A percentile compares a stretch with the other conserved stretches of the same genome.
Conservation (phyloP, 1,140 invertebrate species). For the Papilio polyxenes region DNA sequence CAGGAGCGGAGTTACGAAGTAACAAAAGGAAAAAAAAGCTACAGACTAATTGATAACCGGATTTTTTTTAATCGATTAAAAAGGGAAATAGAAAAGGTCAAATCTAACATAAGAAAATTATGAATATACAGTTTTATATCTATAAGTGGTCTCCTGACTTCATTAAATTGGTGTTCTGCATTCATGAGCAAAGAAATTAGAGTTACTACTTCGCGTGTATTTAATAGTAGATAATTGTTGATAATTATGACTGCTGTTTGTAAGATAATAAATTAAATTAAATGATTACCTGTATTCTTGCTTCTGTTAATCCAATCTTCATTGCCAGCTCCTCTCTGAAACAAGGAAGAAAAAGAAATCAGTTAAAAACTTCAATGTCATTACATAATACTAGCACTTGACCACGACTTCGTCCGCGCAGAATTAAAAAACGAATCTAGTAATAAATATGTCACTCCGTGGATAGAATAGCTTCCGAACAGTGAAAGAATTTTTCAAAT, state of each 20-base stretch:
- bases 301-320: conserved; percentile 98
- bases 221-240: conserved; percentile 38
- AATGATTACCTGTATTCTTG: conserved; percentile 94
- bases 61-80: too few relatives aligned
- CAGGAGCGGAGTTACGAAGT: too few relatives aligned
- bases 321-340: conserved; percentile 98
- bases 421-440: too few relatives aligned
- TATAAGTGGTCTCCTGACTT: neutral
- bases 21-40: too few relatives aligned
- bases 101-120: neutral
- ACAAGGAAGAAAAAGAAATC: conserved; percentile 63
- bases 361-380: too few relatives aligned
- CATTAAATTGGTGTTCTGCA: conserved; percentile 20
- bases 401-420: too few relatives aligned
- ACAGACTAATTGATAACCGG: too few relatives aligned
- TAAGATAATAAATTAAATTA: conserved; percentile 34
- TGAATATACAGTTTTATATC: neutral
- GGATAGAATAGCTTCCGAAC: too few relatives aligned
- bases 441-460: too few relatives aligned
- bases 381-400: too few relatives aligned
- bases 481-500: too few relatives aligned
- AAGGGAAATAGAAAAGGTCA: neutral
- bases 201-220: conserved; percentile 27
- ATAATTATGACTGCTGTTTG: conserved; percentile 12
- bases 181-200: neutral